Base-by-base conservation (phyloP, 2,113 vertebrate genomes). In the Ahaetulla prasina region DNA sequence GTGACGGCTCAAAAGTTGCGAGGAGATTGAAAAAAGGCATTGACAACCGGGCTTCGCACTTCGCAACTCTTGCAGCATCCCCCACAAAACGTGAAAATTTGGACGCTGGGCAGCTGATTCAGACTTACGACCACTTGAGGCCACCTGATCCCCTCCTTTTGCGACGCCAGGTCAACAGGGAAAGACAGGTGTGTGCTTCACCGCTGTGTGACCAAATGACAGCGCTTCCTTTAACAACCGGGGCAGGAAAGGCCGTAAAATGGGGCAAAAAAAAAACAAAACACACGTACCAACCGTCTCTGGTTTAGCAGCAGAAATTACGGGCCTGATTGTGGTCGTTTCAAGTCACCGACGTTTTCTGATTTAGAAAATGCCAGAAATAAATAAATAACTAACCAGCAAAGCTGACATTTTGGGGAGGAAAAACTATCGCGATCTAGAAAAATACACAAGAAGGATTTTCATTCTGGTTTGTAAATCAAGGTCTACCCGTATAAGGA, bases 101-200 rank as follows among this genome's bases (percentile, higher is more conserved):
- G 4, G 27, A 27, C 0, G 0, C 60, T 57, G 9, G 55, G 8
- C 55, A 9, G 10, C 55, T n/a, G 63, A n/a, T 0, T 68, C 27
- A 0, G 1, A 12, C 14, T n/a, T n/a, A 63, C n/a, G n/a, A n/a
- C n/a, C n/a, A n/a, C 30, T 8, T 10, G 2, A 8, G 6, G 54
- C 8, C 7, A 2, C 53, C 5, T 5, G 16, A n/a, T n/a, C 53
- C 18, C 18, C 53, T 2, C 23, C 27, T 60, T 30, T 63, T 63
- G 10, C 10, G 11, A 12, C 27, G 60, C 60, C 27, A 60, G 11
- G 55, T 25, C 7, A 4, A 49, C 47, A 49, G 47, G 47, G 47
- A 8, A 57, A 57, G 8, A 3, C 25, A 27, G 25, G n/a, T n/a
- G 27, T 60, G 3, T 11, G 0, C 8, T 57, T 57, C 55, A 57